phyloP scores from a whole-genome alignment of 2,113 vertebrate genomes.

The Falco punctatus region DNA sequence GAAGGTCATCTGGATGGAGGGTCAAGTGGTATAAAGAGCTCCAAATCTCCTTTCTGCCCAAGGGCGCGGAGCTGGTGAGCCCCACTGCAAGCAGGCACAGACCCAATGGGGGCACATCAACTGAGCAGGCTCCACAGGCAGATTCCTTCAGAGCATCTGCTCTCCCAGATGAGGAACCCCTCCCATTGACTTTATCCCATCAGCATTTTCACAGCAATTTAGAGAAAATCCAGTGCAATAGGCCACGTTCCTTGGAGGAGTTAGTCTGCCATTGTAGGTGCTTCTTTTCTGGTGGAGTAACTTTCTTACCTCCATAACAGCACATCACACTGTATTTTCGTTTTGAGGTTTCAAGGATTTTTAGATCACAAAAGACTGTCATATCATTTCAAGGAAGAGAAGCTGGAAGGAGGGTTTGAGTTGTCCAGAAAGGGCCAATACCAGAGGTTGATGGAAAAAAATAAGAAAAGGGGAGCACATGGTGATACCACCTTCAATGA shows the following conservation, averaged over 20 bases:
- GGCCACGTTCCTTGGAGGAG: background rate
- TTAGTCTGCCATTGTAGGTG: background rate
- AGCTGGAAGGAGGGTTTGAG: background rate
- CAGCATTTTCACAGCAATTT: background rate
- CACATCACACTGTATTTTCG: background rate
- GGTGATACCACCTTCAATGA: background rate
- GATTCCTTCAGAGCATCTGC: constrained; percentile 44
- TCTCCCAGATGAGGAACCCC: background rate
- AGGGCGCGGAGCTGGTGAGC: background rate
- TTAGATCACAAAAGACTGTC: background rate
- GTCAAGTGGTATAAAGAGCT: constrained; percentile 56
- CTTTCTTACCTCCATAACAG: background rate
- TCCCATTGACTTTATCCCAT: background rate
- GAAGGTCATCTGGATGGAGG: constrained; percentile 57
- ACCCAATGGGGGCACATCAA: background rate
- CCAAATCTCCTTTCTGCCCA: constrained; percentile 48
- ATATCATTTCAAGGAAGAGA: background rate
- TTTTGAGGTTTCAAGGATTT: background rate
- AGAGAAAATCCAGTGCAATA: background rate
- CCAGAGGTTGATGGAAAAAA: background rate
- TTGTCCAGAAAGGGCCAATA: background rate
- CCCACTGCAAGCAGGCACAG: background rate
- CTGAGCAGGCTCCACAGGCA: background rate
- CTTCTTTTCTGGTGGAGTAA: background rate
- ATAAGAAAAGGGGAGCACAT: background rate